Evolutionary conservation across 2,797 vertebrate genomes (phyloP), one percentile per base, ranked within the genome.

Genomic region (Otolemur crassicaudatus): DNA sequence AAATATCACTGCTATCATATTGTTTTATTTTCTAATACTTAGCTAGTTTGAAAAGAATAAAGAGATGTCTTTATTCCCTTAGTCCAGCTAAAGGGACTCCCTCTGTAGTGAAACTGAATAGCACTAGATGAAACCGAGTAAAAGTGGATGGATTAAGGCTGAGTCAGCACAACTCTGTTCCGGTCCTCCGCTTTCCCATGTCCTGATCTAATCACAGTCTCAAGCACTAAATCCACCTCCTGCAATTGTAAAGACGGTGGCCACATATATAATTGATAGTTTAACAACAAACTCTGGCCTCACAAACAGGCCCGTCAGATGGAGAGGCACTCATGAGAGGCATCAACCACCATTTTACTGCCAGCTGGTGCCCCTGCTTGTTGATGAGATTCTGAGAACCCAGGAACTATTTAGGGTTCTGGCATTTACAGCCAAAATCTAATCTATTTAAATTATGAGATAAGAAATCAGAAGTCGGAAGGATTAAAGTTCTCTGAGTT

Each of bases 221-320:
- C 82, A 91, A 25, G 81, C 0, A 77, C 67, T 96, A 92, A 93
- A 85, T 11, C 83, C 12, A 88, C 83, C 17, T 93, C 90, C 29
- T 85, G 12, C 3, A 97, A 93, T 94, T 94, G 96, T 91, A 96
- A 97, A 94, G 49, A 69, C 37, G 20, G 43, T 94, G 93, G 37
- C 1, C 60, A 94, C 93, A 94, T 60, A 7, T 16, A 60, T 69
- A 95, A 80, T 31, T 87, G 27, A 80, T 31, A 34, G 20, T 23
- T 8, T 95, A 49, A 19, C 2, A 22, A 87, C 23, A 53, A 79
- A 87, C 11, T 19, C 31, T 76, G 40, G 4, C 49, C 67, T 92
- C 65, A 61, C 72, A 85, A 87, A 85, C 23, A 95, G 25, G 22
- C 65, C 67, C 81, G 49, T 90, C n/a, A 53, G 76, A 34, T n/a